Percentiles rank a stretch among this genome's conserved stretches.
These are phyloP conservation scores for Solea solea DNA, from an alignment of 2,113 vertebrate species.

Conservation along the genomic window DNA sequence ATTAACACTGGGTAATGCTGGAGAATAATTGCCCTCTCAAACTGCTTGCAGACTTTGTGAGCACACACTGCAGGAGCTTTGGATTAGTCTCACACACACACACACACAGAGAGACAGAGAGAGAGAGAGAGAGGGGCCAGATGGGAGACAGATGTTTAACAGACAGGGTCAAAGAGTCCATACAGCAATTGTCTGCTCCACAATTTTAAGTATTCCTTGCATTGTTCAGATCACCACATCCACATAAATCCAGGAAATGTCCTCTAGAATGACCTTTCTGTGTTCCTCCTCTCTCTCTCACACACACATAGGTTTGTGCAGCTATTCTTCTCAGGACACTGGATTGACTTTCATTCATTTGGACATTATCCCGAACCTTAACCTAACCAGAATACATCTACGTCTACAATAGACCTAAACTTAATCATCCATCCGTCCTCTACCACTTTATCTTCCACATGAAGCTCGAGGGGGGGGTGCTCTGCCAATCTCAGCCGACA, in stretches of 20 bases:
- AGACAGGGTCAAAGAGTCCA: conserved; percentile 74
- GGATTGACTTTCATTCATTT: too few relatives aligned
- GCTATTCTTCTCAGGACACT: too few relatives aligned
- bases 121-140: conserved; percentile 46
- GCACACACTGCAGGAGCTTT: conserved; percentile 52
- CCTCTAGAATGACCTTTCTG: conserved; percentile 73
- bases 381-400: too few relatives aligned
- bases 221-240: conserved; percentile 67
- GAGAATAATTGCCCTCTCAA: conserved; percentile 65
- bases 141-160: conserved; percentile 78
- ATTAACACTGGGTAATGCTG: conserved; percentile 56
- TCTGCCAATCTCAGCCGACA: too few relatives aligned
- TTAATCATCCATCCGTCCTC: too few relatives aligned
- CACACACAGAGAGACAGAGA: conserved; percentile 4
- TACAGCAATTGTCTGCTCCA: conserved; percentile 63
- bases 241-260: conserved; percentile 78
- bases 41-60: conserved; percentile 68
- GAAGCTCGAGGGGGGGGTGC: too few relatives aligned
- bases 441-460: too few relatives aligned
- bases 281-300: conserved; percentile 6
- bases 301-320: background rate
- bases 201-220: conserved; percentile 58
- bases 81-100: conserved; percentile 11
- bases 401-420: too few relatives aligned
- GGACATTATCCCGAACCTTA: too few relatives aligned